Conservation (phyloP, 1,140 invertebrate genomes). For the Pygmarrhopalites habei region DNA sequence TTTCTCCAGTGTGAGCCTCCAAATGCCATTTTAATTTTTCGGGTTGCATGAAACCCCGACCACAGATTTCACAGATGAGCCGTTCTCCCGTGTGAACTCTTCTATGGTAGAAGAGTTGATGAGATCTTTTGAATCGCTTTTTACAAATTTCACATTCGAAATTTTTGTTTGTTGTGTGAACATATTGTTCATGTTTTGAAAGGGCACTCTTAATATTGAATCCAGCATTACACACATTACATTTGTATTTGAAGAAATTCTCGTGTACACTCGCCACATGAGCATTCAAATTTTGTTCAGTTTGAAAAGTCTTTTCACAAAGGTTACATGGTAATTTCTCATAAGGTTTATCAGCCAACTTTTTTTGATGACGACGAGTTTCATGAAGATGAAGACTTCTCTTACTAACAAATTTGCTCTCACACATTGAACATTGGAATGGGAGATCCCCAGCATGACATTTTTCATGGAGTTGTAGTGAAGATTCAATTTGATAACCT, state of each 20-base stretch:
- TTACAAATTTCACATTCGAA: slow-evolving; percentile 6
- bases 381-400: too few species aligned
- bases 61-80: slow-evolving; percentile 46
- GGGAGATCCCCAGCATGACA: too few species aligned
- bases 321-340: not conserved
- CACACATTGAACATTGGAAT: too few species aligned
- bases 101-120: slow-evolving; percentile 33
- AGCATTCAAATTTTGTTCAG: not conserved
- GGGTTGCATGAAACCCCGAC: slow-evolving; percentile 47
- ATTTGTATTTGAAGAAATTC: not conserved
- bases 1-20: not conserved
- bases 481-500: too few species aligned
- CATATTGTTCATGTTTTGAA: not conserved
- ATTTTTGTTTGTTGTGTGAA: not conserved
- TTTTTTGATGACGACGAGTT: too few species aligned
- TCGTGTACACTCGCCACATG: not conserved
- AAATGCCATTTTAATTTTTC: slow-evolving; percentile 42
- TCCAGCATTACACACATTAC: not conserved
- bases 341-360: too few species aligned
- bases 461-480: too few species aligned
- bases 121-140: not conserved
- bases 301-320: not conserved
- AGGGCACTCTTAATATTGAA: not conserved
- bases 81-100: slow-evolving; percentile 43
- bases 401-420: too few species aligned